Evolutionary conservation across 1,140 invertebrate genomes (phyloP).

Genomic region (Trigoniulus corallinus): DNA sequence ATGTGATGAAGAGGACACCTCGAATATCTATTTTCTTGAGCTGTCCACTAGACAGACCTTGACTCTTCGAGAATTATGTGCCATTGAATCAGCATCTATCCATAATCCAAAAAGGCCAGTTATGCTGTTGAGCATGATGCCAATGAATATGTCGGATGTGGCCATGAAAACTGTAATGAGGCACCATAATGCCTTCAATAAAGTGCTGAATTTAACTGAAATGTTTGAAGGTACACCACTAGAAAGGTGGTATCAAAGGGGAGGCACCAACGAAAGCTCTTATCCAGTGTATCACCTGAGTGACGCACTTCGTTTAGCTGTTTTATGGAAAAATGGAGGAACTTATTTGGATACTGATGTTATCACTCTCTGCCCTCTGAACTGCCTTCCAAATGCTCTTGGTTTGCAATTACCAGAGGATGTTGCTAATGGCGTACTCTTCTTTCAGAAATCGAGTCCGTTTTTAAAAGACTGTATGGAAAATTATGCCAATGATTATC

Average conservation of each 20-base stretch:
- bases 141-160: too few species aligned
- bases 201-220: too few species aligned
- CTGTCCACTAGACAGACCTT: too few species aligned
- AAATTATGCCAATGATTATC: background rate
- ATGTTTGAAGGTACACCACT: conserved; percentile 1
- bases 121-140: too few species aligned
- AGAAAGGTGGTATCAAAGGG: background rate
- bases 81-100: too few species aligned
- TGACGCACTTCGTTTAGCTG: background rate
- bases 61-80: too few species aligned
- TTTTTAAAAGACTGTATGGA: background rate
- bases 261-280: background rate
- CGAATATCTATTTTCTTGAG: too few species aligned
- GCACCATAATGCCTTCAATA: too few species aligned
- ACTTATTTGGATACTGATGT: background rate
- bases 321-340: conserved; percentile 4
- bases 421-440: background rate
- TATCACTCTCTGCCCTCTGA: background rate
- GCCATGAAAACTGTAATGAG: too few species aligned
- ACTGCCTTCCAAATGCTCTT: background rate
- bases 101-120: too few species aligned
- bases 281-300: background rate
- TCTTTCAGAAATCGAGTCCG: background rate
- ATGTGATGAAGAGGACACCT: too few species aligned
- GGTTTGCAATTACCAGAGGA: background rate